Percentiles rank a stretch among this genome's conserved stretches.
phyloP scores from a whole-genome alignment of 2,888 invertebrate species.

The Melieria omissa region DNA sequence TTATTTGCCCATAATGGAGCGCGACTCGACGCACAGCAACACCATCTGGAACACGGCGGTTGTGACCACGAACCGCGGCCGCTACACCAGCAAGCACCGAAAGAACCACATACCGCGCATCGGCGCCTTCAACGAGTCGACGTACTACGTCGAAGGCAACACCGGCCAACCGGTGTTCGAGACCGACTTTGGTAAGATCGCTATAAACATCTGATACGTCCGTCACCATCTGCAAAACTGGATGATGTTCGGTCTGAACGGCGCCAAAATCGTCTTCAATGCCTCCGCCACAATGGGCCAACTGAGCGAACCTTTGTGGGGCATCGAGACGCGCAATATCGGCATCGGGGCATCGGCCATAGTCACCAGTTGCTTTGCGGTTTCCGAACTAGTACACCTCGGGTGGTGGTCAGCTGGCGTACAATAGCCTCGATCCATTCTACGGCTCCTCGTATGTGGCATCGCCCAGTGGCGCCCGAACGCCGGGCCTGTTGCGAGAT shows the following conservation, averaged over 20 bases:
- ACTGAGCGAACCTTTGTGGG: constrained; percentile 93
- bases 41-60: constrained; percentile 95
- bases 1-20: constrained; percentile 92
- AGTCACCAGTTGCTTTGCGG: constrained; percentile 94
- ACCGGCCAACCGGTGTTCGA: constrained; percentile 94
- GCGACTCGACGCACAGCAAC: constrained; percentile 83
- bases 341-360: too few relatives aligned
- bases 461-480: constrained; percentile 71
- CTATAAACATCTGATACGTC: constrained; percentile 97
- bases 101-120: constrained; percentile 98
- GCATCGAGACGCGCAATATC: constrained; percentile 94
- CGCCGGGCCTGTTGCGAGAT: constrained; percentile 76
- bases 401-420: constrained; percentile 81
- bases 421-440: constrained; percentile 88
- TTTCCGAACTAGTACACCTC: constrained; percentile 87
- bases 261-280: constrained; percentile 98
- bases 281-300: constrained; percentile 91
- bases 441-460: constrained; percentile 96
- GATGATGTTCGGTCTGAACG: constrained; percentile 96
- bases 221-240: constrained; percentile 98
- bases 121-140: constrained; percentile 97
- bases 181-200: constrained; percentile 88
- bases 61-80: constrained; percentile 87
- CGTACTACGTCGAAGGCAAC: constrained; percentile 95
- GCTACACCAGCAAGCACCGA: constrained; percentile 91